phyloP scores from a whole-genome alignment of 2,797 vertebrate genomes.

The Xerus rutilus region DNA sequence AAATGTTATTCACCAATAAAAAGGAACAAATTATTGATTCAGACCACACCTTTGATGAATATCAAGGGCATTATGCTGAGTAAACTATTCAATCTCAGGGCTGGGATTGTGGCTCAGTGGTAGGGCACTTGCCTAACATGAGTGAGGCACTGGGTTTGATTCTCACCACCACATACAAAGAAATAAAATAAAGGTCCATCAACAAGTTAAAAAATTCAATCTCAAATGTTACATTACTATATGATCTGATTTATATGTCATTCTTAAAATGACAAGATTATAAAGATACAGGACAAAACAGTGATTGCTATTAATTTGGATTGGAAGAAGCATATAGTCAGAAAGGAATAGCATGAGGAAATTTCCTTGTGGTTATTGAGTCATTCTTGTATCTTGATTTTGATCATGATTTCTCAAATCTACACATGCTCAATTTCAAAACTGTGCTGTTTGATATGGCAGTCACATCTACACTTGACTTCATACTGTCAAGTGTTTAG shows the following conservation, averaged over 20 bases:
- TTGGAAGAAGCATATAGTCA: neutral
- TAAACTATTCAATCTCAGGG: neutral
- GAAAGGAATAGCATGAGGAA: neutral
- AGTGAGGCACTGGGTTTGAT: too few species aligned
- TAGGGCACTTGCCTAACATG: too few species aligned
- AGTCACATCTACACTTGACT: neutral
- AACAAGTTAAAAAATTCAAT: neutral
- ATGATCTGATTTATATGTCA: neutral
- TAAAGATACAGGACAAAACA: neutral
- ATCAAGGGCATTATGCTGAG: neutral
- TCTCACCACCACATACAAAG: too few species aligned
- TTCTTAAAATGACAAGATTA: neutral
- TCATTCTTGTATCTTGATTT: neutral
- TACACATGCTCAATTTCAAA: neutral
- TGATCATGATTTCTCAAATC: neutral
- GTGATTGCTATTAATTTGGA: neutral
- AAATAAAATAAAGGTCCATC: too few species aligned
- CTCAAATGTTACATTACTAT: neutral
- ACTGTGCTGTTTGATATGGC: neutral
- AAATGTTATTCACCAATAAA: neutral
- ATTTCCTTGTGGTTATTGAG: neutral
- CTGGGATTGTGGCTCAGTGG: too few species aligned
- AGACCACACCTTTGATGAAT: neutral
- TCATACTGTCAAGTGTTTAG: neutral
- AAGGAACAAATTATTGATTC: neutral